phyloP scores from a whole-genome alignment of 2,888 invertebrate species.

The Saturnia japonica region DNA sequence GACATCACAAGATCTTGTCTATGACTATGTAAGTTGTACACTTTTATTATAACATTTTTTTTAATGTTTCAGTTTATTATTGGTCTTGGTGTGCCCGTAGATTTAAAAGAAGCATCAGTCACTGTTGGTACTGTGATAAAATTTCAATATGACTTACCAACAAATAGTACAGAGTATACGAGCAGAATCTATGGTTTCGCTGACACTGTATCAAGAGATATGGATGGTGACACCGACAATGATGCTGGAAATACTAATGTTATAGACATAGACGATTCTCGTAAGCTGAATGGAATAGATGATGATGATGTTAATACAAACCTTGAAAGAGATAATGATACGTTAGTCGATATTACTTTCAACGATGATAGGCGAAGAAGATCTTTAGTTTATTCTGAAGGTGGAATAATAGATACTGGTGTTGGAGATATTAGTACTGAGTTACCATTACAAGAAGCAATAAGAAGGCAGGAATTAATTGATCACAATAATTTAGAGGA shows the following conservation, averaged over 20 bases:
- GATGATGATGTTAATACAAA: conserved; percentile 33
- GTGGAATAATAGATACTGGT: conserved; percentile 47
- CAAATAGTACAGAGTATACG: conserved; percentile 83
- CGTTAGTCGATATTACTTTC: conserved; percentile 70
- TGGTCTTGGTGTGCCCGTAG: conserved; percentile 85
- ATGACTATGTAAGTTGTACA: background rate
- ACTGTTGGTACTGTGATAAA: conserved; percentile 85
- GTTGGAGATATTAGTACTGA: conserved; percentile 47
- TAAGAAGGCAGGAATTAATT: conserved; percentile 74
- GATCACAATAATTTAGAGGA: conserved; percentile 57
- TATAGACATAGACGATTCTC: conserved; percentile 39
- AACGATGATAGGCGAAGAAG: conserved; percentile 58
- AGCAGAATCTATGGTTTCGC: conserved; percentile 74
- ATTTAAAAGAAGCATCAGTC: conserved; percentile 83
- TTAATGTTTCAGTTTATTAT: conserved; percentile 82
- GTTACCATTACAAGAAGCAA: conserved; percentile 70
- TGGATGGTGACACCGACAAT: conserved; percentile 48
- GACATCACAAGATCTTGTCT: background rate
- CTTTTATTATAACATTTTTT: background rate
- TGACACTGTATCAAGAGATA: conserved; percentile 68
- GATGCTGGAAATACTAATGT: conserved; percentile 37
- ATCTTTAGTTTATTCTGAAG: conserved; percentile 64
- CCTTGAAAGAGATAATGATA: conserved; percentile 52
- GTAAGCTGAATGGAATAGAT: conserved; percentile 38
- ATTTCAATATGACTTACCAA: conserved; percentile 85